Percentiles rank a stretch among this genome's conserved stretches.
phyloP scores from a whole-genome alignment of 2,888 invertebrate species.

The Hyalella azteca region DNA sequence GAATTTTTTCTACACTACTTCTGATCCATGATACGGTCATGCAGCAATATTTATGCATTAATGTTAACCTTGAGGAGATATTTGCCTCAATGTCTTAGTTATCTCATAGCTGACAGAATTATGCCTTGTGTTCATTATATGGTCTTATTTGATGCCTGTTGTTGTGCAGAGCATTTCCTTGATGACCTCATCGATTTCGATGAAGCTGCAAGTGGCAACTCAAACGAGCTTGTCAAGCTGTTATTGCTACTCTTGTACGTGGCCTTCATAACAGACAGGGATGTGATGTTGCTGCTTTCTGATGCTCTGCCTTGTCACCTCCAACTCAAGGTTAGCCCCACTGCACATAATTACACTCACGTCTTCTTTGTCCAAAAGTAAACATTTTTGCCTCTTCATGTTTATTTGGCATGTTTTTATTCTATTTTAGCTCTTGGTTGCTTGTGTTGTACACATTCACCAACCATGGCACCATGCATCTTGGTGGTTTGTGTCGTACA shows the following conservation, averaged over 20 bases:
- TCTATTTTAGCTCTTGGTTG: too few relatives aligned
- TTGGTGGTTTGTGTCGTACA: too few relatives aligned
- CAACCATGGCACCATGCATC: too few relatives aligned
- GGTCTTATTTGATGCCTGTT: neutral
- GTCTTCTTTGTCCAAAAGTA: neutral
- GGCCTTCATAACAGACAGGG: constrained; percentile 40
- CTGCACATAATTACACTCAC: too few relatives aligned
- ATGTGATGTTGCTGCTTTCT: constrained; percentile 35
- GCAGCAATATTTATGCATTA: too few relatives aligned
- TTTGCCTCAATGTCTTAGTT: too few relatives aligned
- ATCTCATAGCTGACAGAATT: too few relatives aligned
- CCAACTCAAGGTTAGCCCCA: constrained; percentile 46
- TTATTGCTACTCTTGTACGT: constrained; percentile 44
- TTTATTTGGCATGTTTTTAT: neutral
- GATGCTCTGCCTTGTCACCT: constrained; percentile 35
- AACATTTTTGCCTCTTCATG: neutral
- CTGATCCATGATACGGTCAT: too few relatives aligned
- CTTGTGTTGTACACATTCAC: too few relatives aligned
- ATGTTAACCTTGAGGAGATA: too few relatives aligned
- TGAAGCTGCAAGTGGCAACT: constrained; percentile 22
- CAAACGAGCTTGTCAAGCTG: constrained; percentile 42
- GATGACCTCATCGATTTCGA: constrained; percentile 36
- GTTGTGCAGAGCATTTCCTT: constrained; percentile 38
- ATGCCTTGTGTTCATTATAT: neutral
- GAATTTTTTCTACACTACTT: too few relatives aligned